Conservation (phyloP, 1,140 invertebrate genomes). For the Pseudobourletiella spinata region DNA sequence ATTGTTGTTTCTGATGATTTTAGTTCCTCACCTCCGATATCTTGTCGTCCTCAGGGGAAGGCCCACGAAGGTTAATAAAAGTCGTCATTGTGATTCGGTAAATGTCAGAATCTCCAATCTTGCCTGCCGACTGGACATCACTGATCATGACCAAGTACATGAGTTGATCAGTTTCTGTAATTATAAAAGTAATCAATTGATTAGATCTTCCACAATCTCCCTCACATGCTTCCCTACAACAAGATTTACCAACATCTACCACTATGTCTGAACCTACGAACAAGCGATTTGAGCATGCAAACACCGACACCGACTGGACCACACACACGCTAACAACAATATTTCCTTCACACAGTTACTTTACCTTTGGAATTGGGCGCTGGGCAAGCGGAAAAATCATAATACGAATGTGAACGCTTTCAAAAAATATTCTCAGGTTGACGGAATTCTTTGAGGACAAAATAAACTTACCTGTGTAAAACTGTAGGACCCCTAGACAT, state of each 20-base stretch:
- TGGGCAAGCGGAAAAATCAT: slow-evolving; percentile 10
- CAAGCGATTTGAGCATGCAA: too few relatives aligned
- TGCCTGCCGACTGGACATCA: slow-evolving; percentile 87
- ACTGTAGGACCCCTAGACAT: slow-evolving; percentile 77
- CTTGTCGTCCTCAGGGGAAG: slow-evolving; percentile 59
- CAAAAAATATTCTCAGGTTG: too few relatives aligned
- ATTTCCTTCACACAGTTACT: too few relatives aligned
- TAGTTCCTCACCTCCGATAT: slow-evolving; percentile 70
- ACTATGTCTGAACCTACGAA: too few relatives aligned
- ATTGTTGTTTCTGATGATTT: neutral
- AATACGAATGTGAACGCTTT: too few relatives aligned
- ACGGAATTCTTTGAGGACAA: too few relatives aligned
- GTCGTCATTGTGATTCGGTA: slow-evolving; percentile 86
- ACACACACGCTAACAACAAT: too few relatives aligned
- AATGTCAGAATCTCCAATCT: slow-evolving; percentile 84
- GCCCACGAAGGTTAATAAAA: slow-evolving; percentile 77
- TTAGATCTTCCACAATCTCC: neutral
- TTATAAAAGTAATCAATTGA: slow-evolving; percentile 2
- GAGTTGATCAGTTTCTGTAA: slow-evolving; percentile 61
- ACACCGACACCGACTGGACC: too few relatives aligned
- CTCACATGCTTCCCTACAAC: too few relatives aligned
- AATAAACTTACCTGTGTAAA: slow-evolving; percentile 65
- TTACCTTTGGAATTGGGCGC: slow-evolving; percentile 25
- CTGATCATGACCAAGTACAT: slow-evolving; percentile 87
- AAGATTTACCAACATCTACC: too few relatives aligned